These are phyloP conservation scores for Podarcis cretensis DNA, from an alignment of 2,113 vertebrate genomes.

Conservation along the genomic window DNA sequence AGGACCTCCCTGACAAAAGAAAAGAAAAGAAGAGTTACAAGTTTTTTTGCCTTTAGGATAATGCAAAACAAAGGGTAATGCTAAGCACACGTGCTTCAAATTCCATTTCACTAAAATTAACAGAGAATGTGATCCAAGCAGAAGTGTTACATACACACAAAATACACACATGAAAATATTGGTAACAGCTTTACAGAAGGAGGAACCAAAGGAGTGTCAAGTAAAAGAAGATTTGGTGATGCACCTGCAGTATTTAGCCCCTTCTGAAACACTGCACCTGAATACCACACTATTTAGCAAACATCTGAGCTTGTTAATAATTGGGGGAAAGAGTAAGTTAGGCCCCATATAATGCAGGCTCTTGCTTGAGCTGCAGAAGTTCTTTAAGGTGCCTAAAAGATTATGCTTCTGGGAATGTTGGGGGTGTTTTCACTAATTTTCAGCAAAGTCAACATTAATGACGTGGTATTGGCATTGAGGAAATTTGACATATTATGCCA, in stretches of 20 bases:
- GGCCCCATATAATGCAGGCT: not conserved
- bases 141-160: not conserved
- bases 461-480: not conserved
- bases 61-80: not conserved
- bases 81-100: not conserved
- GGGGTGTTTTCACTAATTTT: not conserved
- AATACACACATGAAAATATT: not conserved
- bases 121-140: not conserved
- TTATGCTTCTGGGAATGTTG: not conserved
- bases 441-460: not conserved
- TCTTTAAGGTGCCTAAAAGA: not conserved
- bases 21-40: not conserved
- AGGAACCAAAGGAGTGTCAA: not conserved
- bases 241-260: not conserved
- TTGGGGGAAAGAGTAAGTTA: not conserved
- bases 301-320: too few species aligned
- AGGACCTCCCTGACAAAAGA: not conserved
- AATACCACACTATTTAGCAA: not conserved
- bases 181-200: not conserved
- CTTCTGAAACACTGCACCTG: not conserved
- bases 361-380: not conserved
- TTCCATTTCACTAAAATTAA: not conserved
- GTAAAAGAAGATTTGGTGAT: not conserved
- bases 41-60: not conserved
- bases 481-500: not conserved